Base-by-base conservation (phyloP, 37 sponge, comb jelly and placozoan genomes). In the Chondrilla cf. caribensis region DNA sequence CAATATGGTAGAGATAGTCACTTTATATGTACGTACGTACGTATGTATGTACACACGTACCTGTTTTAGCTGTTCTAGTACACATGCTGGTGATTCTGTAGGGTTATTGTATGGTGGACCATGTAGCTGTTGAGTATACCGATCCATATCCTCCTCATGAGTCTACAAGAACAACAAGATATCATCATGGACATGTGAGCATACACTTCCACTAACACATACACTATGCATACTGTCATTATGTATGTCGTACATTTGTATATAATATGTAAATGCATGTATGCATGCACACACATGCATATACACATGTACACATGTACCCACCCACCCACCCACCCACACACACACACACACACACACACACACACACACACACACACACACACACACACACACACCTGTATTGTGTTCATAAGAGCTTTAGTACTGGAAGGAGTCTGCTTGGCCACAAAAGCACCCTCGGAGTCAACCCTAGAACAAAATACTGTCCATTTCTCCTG, bases 351-450 rank as follows among this genome's bases (percentile, higher is more conserved):
- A 33, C 58, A 55, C 41, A 59, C 41, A 58, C 60, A 3, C 60
- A 80, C 60, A 32, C 60, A 58, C 80, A 7, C 58, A 80, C 80
- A 80, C 60, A 38, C 60, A 38, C 41, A 38, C 41, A 59, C 60
- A 80, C 80, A 59, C 41, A 38, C 60, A 80, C 42, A 44, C 42
- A 44, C 47, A 19, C 76, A 40, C 25, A 43, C 76, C n/a, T 40
- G 25, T 21, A 93, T 90, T 66, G 75, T 85, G 58, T 87, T 84
- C 58, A 86, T 87, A 39, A 93, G 65, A 55, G 84, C 93, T n/a
- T 90, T 82, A 51, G 83, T 84, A n/a, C 84, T 93, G 44, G 86
- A 29, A 17, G 93, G 93, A 33, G 83, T 93, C 73, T 93, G 88
- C 9, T 38, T 82, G 25, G 58, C 51, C 65, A 93, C 93, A 82